These are phyloP conservation scores for Diabrotica virgifera DNA, from an alignment of 1,140 invertebrate genomes.

Conservation along the genomic window DNA sequence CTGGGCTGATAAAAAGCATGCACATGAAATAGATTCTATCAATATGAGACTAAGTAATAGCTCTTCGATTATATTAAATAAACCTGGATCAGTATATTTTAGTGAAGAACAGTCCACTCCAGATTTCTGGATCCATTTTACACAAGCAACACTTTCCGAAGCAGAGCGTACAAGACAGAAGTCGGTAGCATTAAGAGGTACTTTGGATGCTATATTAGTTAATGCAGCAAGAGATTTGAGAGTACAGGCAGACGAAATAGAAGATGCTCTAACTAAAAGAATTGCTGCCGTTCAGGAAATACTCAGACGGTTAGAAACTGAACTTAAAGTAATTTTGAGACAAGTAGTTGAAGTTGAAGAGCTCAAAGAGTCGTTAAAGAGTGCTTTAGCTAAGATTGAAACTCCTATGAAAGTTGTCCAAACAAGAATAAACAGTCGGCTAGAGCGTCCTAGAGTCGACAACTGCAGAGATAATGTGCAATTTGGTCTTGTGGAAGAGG, in stretches of 20 bases:
- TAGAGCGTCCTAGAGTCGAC: slow-evolving; percentile 64
- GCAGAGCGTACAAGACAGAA: slow-evolving; percentile 60
- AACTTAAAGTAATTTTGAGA: slow-evolving; percentile 60
- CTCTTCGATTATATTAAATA: slow-evolving; percentile 64
- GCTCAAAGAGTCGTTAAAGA: slow-evolving; percentile 61
- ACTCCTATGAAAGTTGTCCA: slow-evolving; percentile 73
- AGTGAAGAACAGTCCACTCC: slow-evolving; percentile 67
- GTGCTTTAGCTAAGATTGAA: slow-evolving; percentile 63
- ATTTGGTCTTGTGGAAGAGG: slow-evolving; percentile 70
- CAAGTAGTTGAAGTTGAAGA: slow-evolving; percentile 68
- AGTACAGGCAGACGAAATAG: slow-evolving; percentile 69
- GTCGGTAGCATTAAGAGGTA: slow-evolving; percentile 60
- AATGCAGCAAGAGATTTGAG: slow-evolving; percentile 67
- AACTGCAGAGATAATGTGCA: slow-evolving; percentile 69
- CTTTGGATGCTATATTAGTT: slow-evolving; percentile 60
- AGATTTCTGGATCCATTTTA: slow-evolving; percentile 69
- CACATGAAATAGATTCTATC: slow-evolving; percentile 70
- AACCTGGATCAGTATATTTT: slow-evolving; percentile 67
- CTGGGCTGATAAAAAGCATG: slow-evolving; percentile 84
- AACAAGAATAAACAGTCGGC: slow-evolving; percentile 69
- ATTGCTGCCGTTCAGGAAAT: slow-evolving; percentile 66
- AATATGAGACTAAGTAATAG: slow-evolving; percentile 62
- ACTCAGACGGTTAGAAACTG: slow-evolving; percentile 63
- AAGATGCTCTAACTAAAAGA: slow-evolving; percentile 62
- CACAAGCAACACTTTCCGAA: slow-evolving; percentile 60